phyloP scores from a whole-genome alignment of 1,140 invertebrate genomes.

The Drosophila pallidifrons region DNA sequence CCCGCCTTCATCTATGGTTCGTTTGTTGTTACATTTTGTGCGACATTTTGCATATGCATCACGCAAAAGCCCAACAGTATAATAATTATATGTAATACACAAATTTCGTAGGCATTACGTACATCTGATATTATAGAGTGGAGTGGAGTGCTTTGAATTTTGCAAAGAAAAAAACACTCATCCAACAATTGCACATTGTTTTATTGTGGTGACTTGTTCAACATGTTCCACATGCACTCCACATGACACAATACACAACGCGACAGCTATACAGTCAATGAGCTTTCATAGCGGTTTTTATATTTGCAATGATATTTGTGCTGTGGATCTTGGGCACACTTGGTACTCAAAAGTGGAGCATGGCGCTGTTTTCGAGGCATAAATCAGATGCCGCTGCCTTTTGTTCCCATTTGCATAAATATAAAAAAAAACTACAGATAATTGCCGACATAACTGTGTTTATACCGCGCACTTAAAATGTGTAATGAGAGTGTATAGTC shows the following conservation, averaged over 20 bases:
- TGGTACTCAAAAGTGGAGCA: conserved; percentile 56
- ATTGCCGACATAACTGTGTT: conserved; percentile 51
- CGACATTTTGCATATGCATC: conserved; percentile 40
- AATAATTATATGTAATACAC: conserved; percentile 46
- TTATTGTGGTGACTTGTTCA: conserved; percentile 45
- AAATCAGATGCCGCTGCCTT: conserved; percentile 29
- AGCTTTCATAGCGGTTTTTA: conserved; percentile 33
- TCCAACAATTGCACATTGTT: conserved; percentile 37
- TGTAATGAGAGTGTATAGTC: neutral
- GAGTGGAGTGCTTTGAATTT: conserved; percentile 2
- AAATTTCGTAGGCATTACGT: conserved; percentile 38
- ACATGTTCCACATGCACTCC: conserved; percentile 56
- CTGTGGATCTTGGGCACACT: conserved; percentile 27
- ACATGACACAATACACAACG: conserved; percentile 49
- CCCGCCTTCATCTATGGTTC: neutral
- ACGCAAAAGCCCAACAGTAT: conserved; percentile 49
- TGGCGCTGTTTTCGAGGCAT: conserved; percentile 24
- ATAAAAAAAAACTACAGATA: conserved; percentile 18
- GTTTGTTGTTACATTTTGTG: conserved; percentile 39
- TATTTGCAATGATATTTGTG: conserved; percentile 30
- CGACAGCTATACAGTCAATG: conserved; percentile 13
- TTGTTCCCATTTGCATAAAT: conserved; percentile 55
- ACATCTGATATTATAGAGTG: conserved; percentile 30
- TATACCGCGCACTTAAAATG: conserved; percentile 11
- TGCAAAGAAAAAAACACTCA: conserved; percentile 8